Conservation (phyloP, 1,140 invertebrate genomes). For the Eriocheir sinensis region DNA sequence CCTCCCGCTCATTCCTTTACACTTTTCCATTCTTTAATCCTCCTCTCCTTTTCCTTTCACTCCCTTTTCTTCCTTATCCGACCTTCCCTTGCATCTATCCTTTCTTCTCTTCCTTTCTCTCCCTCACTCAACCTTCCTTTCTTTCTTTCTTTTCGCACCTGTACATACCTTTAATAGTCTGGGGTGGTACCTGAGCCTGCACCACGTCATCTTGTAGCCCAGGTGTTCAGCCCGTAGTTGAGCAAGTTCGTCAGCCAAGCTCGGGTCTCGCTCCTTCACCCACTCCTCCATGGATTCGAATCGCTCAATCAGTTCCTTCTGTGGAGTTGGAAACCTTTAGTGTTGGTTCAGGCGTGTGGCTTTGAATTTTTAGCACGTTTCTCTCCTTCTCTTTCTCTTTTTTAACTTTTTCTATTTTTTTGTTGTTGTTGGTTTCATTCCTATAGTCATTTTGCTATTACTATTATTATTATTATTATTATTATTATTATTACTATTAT, state of each 20-base stretch:
- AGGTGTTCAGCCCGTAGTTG: neutral
- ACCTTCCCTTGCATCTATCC: too few species aligned
- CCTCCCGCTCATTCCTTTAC: too few species aligned
- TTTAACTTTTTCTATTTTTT: neutral
- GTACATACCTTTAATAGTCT: slow-evolving; percentile 17
- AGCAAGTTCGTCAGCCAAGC: neutral
- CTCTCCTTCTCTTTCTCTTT: neutral
- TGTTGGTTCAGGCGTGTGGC: too few species aligned
- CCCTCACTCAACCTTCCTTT: too few species aligned
- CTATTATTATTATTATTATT: too few species aligned
- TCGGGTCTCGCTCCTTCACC: neutral
- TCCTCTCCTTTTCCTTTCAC: neutral
- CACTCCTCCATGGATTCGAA: slow-evolving; percentile 10
- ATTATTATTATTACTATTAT: too few species aligned
- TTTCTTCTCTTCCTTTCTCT: too few species aligned
- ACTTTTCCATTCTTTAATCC: neutral
- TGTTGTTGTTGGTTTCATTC: too few species aligned
- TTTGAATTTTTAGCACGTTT: too few species aligned
- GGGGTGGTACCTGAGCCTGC: slow-evolving; percentile 52
- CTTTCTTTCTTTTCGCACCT: too few species aligned
- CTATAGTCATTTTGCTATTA: too few species aligned
- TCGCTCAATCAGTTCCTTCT: slow-evolving; percentile 4
- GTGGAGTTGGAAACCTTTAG: neutral
- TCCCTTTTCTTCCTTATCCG: too few species aligned
- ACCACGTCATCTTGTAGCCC: neutral